Percentiles rank a stretch among this genome's conserved stretches.
Evolutionary conservation across 2,113 vertebrate species (phyloP).

Genomic region (Castor canadensis): DNA sequence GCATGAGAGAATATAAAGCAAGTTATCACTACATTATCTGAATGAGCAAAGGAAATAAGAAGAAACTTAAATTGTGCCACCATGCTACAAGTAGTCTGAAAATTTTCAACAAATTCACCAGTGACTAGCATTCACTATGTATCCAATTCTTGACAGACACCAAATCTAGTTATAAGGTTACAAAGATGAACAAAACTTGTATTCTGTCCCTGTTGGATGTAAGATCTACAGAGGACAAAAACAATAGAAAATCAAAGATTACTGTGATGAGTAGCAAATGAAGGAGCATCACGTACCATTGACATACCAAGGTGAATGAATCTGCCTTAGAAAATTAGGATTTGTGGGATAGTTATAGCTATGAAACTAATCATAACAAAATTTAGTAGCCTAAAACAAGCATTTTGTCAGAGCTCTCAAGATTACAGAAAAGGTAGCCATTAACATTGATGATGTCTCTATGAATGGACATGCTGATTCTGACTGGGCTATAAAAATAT

Average conservation of each 20-base stretch:
- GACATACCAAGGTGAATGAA: not conserved
- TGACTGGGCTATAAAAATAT: fast-evolving
- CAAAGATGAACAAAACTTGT: not conserved
- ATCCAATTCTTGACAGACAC: not conserved
- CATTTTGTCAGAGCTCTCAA: not conserved
- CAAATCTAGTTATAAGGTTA: constrained; percentile 28
- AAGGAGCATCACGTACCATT: not conserved
- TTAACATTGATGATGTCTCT: not conserved
- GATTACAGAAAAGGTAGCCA: not conserved
- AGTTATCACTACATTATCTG: constrained; percentile 44
- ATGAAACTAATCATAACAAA: not conserved
- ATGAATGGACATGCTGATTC: not conserved
- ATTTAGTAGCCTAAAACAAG: not conserved
- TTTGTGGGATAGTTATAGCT: not conserved
- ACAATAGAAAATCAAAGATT: not conserved
- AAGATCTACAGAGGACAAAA: not conserved
- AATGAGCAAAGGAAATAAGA: constrained; percentile 27
- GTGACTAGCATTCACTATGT: not conserved
- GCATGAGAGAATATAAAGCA: constrained; percentile 52
- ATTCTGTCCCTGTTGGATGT: not conserved
- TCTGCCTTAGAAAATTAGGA: not conserved
- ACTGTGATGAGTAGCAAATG: not conserved
- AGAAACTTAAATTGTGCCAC: not conserved
- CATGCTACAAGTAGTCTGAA: not conserved
- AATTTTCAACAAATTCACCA: constrained; percentile 12